Conservation (phyloP, 2,113 vertebrate genomes). For the Lasiurus cinereus region DNA sequence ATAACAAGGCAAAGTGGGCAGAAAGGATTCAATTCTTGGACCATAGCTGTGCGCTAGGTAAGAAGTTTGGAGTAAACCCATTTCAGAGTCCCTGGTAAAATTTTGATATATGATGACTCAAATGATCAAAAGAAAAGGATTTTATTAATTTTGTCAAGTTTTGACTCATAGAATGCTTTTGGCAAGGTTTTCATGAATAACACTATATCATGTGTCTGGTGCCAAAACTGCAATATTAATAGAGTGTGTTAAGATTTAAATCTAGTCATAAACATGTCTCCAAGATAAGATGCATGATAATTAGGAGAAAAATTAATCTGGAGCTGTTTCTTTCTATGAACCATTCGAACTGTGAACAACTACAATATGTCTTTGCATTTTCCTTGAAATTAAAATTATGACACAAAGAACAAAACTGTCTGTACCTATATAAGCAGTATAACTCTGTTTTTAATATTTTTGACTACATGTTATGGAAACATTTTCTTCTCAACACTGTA, state of each 20-base stretch:
- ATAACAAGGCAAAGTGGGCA: neutral
- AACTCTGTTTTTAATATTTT: slow-evolving; percentile 58
- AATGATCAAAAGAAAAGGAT: slow-evolving; percentile 53
- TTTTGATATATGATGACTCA: slow-evolving; percentile 57
- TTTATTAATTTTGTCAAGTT: slow-evolving; percentile 68
- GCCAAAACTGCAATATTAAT: slow-evolving; percentile 80
- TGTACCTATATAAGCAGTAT: slow-evolving; percentile 3
- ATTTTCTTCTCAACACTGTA: slow-evolving; percentile 54
- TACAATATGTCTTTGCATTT: slow-evolving; percentile 76
- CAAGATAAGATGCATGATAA: slow-evolving; percentile 72
- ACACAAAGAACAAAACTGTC: slow-evolving; percentile 46
- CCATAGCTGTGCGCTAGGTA: neutral
- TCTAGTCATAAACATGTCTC: slow-evolving; percentile 72
- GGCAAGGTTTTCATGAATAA: slow-evolving; percentile 74
- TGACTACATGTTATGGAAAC: slow-evolving; percentile 49
- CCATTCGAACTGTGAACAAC: slow-evolving; percentile 60
- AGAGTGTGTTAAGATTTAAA: slow-evolving; percentile 72
- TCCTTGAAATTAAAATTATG: slow-evolving; percentile 76
- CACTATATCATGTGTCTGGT: slow-evolving; percentile 65
- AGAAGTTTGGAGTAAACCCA: slow-evolving; percentile 17
- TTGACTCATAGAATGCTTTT: slow-evolving; percentile 71
- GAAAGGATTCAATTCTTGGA: neutral
- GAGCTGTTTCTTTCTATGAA: slow-evolving; percentile 61
- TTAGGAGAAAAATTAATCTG: slow-evolving; percentile 70
- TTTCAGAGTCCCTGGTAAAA: slow-evolving; percentile 50